These are phyloP conservation scores for Thereva unica DNA, from an alignment of 2,888 invertebrate species.

Conservation along the genomic window DNA sequence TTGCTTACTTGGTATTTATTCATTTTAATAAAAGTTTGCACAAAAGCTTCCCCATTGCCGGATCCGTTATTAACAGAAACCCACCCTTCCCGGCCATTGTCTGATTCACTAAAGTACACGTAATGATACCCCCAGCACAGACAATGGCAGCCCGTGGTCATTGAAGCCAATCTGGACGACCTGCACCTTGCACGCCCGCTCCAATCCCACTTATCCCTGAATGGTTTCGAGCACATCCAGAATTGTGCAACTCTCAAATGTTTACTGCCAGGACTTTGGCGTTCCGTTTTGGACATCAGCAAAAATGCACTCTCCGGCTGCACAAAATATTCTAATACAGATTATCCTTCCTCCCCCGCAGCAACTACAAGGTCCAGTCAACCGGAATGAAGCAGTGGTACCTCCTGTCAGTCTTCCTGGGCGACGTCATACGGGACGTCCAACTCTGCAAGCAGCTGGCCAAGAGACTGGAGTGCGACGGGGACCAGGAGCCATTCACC, in stretches of 20 bases:
- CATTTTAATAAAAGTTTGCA: conserved; percentile 5
- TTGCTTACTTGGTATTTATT: background rate
- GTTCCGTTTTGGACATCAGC: conserved; percentile 37
- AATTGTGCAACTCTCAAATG: conserved; percentile 41
- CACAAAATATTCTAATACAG: conserved; percentile 7
- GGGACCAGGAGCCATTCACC: conserved; percentile 44
- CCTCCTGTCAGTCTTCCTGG: conserved; percentile 81
- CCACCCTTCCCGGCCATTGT: conserved; percentile 12
- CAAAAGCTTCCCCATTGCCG: conserved; percentile 18
- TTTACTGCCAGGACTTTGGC: conserved; percentile 25
- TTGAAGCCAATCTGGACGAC: background rate
- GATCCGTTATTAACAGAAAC: conserved; percentile 24
- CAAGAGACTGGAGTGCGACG: conserved; percentile 67
- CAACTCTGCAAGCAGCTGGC: conserved; percentile 79
- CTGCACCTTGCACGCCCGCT: background rate
- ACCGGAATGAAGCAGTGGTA: conserved; percentile 79
- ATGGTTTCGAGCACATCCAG: conserved; percentile 1
- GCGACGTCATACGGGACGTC: conserved; percentile 81
- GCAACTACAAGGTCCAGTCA: conserved; percentile 77
- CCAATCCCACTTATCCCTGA: background rate
- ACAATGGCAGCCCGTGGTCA: conserved; percentile 22
- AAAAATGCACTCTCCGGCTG: conserved; percentile 35
- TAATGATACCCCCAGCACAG: conserved; percentile 2
- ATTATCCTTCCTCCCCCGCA: conserved; percentile 52
- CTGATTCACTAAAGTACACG: conserved; percentile 19